Evolutionary conservation across 2,113 vertebrate species (phyloP), one percentile per base, ranked within the genome.

Genomic region (Gymnogyps californianus): DNA sequence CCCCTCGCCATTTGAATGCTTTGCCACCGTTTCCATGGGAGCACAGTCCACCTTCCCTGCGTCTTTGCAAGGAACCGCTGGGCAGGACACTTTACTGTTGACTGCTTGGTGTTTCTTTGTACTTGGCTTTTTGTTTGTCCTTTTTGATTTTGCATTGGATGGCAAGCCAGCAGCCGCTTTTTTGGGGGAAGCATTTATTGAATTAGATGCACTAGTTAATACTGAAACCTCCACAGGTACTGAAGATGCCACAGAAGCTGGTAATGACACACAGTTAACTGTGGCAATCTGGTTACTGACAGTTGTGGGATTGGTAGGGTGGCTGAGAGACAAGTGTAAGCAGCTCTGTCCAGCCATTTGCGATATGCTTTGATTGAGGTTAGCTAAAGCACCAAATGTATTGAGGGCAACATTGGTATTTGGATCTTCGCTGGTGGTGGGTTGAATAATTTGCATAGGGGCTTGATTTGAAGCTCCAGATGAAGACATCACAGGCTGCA

Each of bases 311-410:
- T 98, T 98, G 51, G 98, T 66, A 78, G 98, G 94, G 70, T 98
- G 98, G 91, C 97, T 95, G 78, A 98, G 74, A 65, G 98, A 97
- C 92, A 98, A 75, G 20, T 98, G 99, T 57, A 98, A 82, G 90
- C 97, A 99, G 95, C 98, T 99, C 94, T 99, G 99, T 58, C 98
- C 99, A 69, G 99, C 98, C 96, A 99, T 99, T 82, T 99, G 99
- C 2, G 99, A 99, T 96, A 99, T 99, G 98, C 99, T 99, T 98
- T 99, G 99, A 98, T 99, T 99, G 93, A 99, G 99, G 97, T 98
- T 99, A 94, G 99, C 99, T 95, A 99, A 98, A 96, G 99, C 99
- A 64, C 99, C 99, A 83, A 99, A 99, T 32, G 99, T 99, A 74
- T 99, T 99, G 85, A 99, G 99, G 89, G 99, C 99, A 94, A 99